Evolutionary conservation across 2,113 vertebrate genomes (phyloP).

Genomic region (human (Homo sapiens)): DNA sequence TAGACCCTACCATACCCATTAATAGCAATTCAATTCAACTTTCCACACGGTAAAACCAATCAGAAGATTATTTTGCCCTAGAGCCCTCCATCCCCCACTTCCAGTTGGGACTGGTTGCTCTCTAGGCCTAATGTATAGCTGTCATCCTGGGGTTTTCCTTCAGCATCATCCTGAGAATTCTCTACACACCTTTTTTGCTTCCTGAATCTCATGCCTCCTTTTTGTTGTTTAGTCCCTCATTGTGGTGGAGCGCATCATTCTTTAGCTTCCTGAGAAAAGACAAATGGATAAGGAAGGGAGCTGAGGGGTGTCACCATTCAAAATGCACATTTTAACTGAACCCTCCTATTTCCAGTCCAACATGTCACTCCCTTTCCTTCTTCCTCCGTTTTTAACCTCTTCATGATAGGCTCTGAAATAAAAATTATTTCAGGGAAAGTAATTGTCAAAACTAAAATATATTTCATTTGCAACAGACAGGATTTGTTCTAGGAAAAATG

Average conservation of each 20-base stretch:
- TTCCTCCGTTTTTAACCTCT: constrained; percentile 30
- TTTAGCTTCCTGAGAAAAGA: constrained; percentile 24
- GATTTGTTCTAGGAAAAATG: not conserved
- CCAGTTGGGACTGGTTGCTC: not conserved
- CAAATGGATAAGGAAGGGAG: not conserved
- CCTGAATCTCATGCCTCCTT: not conserved
- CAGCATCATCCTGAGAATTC: not conserved
- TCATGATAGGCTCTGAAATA: not conserved
- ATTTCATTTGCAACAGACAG: not conserved
- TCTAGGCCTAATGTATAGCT: not conserved
- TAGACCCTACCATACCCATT: not conserved
- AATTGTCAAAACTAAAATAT: not conserved
- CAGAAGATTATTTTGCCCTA: not conserved
- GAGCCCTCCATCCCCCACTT: not conserved
- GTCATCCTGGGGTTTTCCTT: not conserved
- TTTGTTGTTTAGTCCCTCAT: not conserved
- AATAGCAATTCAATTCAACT: not conserved
- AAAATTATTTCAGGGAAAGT: not conserved
- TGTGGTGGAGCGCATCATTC: not conserved
- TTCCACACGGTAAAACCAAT: not conserved
- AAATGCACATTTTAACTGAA: not conserved
- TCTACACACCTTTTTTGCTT: not conserved
- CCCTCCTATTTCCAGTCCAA: not conserved
- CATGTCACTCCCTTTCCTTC: not conserved
- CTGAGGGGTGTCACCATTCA: not conserved